Base-by-base conservation (phyloP, 2,113 vertebrate species). In the Myiopsitta monachus region DNA sequence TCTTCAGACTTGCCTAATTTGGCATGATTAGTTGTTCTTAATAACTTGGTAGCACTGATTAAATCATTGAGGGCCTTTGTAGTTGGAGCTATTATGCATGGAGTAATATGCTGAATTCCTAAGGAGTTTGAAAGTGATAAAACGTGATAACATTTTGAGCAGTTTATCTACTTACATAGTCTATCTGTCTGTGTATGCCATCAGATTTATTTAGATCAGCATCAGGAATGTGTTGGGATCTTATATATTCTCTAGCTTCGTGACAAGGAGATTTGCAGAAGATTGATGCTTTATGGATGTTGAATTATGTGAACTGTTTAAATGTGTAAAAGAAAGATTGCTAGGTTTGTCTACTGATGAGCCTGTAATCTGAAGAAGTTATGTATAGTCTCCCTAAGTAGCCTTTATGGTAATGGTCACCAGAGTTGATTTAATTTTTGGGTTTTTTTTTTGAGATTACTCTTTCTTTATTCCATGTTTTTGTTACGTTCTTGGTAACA, bases 191-290 rank as follows among this genome's bases (percentile, higher is more conserved):
- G 8, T 89, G 38, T 85, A 38, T 89, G 81, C 69, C 76, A 44
- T 93, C 84, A 72, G n/a, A 89, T 93, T 92, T 94, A 91, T 96
- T 95, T 88, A 94, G 52, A 93, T 95, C 41, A 54, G 70, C 55
- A 76, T 91, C 67, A 88, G 66, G 18, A 79, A 67, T 26, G 76
- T 77, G 69, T 63, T 91, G 24, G 46, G 54, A 83, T 92, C 64
- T 74, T 83, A 44, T 14, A 43, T 24, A 46, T 95, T 91, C 46
- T 86, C 51, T 75, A 61, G 59, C 39, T 90, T 95, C 5, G 8
- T 80, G 87, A 81, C 57, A 88, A 68, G 62, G 38, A 73, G 91
- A 87, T 90, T 91, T 75, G 66, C 24, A 55, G 74, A 90, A 88
- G 47, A 76, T 7, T 38, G 79, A 85, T 90, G 62, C 36, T 76